Evolutionary conservation across 1,140 invertebrate species (phyloP).

Genomic region (Drosophila busckii): DNA sequence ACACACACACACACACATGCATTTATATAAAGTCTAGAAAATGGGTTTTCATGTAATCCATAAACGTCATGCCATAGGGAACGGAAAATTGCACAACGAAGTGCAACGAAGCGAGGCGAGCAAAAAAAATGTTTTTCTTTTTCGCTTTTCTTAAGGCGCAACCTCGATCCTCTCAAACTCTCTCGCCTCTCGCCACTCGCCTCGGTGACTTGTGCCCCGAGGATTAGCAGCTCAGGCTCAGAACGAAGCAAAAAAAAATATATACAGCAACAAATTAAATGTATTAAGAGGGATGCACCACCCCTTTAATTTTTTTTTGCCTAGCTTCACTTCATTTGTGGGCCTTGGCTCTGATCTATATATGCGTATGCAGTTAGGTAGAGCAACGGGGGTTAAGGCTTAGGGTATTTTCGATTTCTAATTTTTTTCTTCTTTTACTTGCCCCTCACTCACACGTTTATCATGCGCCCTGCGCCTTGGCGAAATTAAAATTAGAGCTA

Average conservation of each 20-base stretch:
- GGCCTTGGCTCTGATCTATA: conserved; percentile 22
- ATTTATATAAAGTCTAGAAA: conserved; percentile 13
- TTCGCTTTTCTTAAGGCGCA: conserved; percentile 34
- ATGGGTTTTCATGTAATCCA: conserved; percentile 74
- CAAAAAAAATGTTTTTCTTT: conserved; percentile 57
- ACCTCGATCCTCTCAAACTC: conserved; percentile 5
- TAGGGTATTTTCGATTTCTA: conserved; percentile 12
- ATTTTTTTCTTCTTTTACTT: not conserved
- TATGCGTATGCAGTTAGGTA: conserved; percentile 14
- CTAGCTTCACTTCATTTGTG: conserved; percentile 20
- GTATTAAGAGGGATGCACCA: conserved; percentile 57
- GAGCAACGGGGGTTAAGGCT: conserved; percentile 43
- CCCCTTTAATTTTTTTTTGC: conserved; percentile 37
- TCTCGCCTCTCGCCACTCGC: conserved; percentile 1
- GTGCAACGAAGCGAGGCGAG: conserved; percentile 45
- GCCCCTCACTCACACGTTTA: conserved; percentile 8
- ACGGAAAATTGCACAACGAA: conserved; percentile 44
- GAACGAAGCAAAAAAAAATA: conserved; percentile 23
- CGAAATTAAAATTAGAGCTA: conserved; percentile 77
- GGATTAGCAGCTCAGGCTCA: conserved; percentile 50
- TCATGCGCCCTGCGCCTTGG: conserved; percentile 9
- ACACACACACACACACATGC: conserved; percentile 2
- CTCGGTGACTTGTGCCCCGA: conserved; percentile 50
- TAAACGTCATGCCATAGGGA: conserved; percentile 68
- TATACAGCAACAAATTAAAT: conserved; percentile 74